Evolutionary conservation across 2,888 invertebrate genomes (phyloP).

Genomic region (Tineola bisselliella): DNA sequence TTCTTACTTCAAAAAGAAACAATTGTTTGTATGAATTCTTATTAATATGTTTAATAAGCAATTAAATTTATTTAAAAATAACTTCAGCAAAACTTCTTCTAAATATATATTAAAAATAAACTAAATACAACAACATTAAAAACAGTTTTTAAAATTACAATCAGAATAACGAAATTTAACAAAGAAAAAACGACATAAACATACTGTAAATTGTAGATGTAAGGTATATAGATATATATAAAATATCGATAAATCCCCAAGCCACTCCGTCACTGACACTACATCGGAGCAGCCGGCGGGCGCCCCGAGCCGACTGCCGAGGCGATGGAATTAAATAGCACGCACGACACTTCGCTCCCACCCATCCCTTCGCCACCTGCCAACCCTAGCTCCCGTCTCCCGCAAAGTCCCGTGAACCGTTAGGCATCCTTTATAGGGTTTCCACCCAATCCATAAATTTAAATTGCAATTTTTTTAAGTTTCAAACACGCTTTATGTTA

Average conservation of each 20-base stretch:
- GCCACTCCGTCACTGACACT: not conserved
- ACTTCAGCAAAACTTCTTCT: too few species aligned
- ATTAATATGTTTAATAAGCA: too few species aligned
- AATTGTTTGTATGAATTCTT: too few species aligned
- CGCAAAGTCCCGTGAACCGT: slow-evolving; percentile 11
- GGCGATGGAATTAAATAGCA: slow-evolving; percentile 67
- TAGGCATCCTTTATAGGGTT: slow-evolving; percentile 16
- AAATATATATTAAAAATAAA: too few species aligned
- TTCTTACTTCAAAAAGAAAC: too few species aligned
- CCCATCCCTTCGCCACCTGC: not conserved
- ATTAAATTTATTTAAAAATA: too few species aligned
- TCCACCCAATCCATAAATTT: slow-evolving; percentile 9
- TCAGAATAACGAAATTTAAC: too few species aligned
- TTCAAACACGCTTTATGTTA: too few species aligned
- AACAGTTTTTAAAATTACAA: too few species aligned
- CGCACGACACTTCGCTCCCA: slow-evolving; percentile 54
- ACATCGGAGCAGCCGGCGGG: slow-evolving; percentile 21
- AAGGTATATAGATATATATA: too few species aligned
- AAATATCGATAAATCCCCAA: not conserved
- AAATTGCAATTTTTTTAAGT: not conserved
- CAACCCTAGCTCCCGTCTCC: slow-evolving; percentile 13
- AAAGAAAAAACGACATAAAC: not conserved
- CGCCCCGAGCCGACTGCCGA: slow-evolving; percentile 39
- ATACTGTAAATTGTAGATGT: not conserved
- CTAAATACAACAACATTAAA: too few species aligned